Evolutionary conservation across 2,113 vertebrate genomes (phyloP).

Genomic region (Candoia aspera): DNA sequence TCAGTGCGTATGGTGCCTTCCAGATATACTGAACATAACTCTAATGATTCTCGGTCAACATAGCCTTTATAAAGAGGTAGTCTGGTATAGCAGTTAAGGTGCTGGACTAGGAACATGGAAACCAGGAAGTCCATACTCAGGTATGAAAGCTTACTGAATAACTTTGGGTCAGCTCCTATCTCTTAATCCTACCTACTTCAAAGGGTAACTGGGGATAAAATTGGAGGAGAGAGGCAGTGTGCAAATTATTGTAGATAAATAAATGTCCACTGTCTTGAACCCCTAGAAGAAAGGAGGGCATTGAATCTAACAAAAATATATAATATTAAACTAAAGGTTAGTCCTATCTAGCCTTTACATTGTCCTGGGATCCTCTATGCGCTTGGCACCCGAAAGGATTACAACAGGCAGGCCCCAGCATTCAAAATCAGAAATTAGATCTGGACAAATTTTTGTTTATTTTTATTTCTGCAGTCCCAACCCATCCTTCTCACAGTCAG

Average conservation of each 20-base stretch:
- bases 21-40: not conserved
- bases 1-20: not conserved
- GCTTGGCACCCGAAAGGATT: not conserved
- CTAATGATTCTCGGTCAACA: not conserved
- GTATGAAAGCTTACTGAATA: not conserved
- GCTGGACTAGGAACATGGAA: not conserved
- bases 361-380: not conserved
- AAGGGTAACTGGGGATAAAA: not conserved
- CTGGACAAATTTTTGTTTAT: not conserved
- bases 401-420: not conserved
- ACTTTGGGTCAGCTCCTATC: not conserved
- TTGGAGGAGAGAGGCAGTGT: not conserved
- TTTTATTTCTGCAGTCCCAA: not conserved
- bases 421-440: not conserved
- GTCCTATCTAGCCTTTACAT: not conserved
- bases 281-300: not conserved
- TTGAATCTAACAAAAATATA: not conserved
- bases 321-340: not conserved
- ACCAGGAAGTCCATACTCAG: not conserved
- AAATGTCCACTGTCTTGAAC: not conserved
- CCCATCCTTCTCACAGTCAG: not conserved
- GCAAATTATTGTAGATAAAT: not conserved
- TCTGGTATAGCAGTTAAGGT: not conserved
- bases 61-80: not conserved
- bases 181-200: not conserved